Evolutionary conservation across 2,888 invertebrate species (phyloP), one percentile per base, ranked within the genome.

Genomic region (Tenodera sinensis): DNA sequence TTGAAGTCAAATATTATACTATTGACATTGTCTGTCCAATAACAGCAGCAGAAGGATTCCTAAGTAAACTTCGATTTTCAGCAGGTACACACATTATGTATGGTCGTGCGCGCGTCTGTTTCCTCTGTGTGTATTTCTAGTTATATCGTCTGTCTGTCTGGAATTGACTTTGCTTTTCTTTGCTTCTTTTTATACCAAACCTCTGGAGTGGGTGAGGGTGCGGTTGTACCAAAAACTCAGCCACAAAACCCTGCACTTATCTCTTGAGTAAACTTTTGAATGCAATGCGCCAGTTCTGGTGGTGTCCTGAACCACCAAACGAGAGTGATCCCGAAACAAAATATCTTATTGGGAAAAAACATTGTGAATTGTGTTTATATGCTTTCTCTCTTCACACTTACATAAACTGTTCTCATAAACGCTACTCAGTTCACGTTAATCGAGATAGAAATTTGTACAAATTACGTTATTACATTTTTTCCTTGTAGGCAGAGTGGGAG

Each of bases 51-150:
- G 54, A 71, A 71, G 54, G 28, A 81, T 81, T 81, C 71, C 81
- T 86, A 27, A 82, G 87, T 87, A 87, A 34, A 87, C 87, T 87
- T 87, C 87, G 87, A 87, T 87, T 87, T 71, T 83, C 87, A 82
- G 25, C 83, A 83, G 34, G 87, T 83, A 87, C 20, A 87, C 82
- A 82, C 87, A 71, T 71, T 71, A 71, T 71, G 54, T 71, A 71
- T 20, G 54, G 54, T 71, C 54, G 54, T 71, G 54, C 54, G 54
- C 20, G 2, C 54, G 54, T 71, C 25, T 71, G 54, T 71, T 71
- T 71, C 54, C n/a, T 27, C 28, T 87, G 87, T 87, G 83, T 87
- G 34, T 87, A 83, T 83, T 87, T 87, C 83, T 42, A 87, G 87
- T 87, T 87, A 87, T 71, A 71, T 71, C 54, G 54, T 71, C 54